Conservation (phyloP, 2,888 invertebrate genomes). For the Cryptocheilus praepositus region DNA sequence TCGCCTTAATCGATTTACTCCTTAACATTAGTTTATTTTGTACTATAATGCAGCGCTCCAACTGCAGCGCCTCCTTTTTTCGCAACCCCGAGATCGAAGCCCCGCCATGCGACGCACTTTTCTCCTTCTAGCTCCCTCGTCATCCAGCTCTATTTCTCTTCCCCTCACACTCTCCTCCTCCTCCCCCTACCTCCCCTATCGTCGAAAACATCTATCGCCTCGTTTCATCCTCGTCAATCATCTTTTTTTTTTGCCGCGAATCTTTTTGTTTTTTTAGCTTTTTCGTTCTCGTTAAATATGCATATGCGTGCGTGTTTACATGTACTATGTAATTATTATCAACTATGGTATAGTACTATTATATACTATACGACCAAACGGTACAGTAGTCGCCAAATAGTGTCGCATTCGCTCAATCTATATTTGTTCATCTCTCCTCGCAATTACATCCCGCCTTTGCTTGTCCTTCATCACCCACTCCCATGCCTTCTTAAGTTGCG, state of each 20-base stretch:
- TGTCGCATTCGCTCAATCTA: too few relatives aligned
- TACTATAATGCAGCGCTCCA: conserved; percentile 69
- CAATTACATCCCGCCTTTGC: too few relatives aligned
- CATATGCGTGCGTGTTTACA: conserved; percentile 54
- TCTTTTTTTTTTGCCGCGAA: conserved; percentile 16
- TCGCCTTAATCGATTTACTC: conserved; percentile 40
- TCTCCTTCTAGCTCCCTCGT: conserved; percentile 4
- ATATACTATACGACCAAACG: conserved; percentile 63
- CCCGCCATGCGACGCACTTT: conserved; percentile 59
- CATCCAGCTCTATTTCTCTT: not conserved
- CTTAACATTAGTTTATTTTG: conserved; percentile 72
- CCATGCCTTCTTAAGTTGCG: too few relatives aligned
- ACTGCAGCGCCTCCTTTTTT: not conserved
- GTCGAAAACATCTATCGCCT: too few relatives aligned
- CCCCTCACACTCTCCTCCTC: not conserved
- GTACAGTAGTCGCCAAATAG: conserved; percentile 53
- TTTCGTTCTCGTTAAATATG: conserved; percentile 51
- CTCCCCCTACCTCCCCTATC: not conserved
- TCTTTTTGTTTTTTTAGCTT: conserved; percentile 31
- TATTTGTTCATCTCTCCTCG: too few relatives aligned
- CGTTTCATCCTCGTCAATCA: not conserved
- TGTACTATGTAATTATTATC: conserved; percentile 55
- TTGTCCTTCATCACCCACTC: too few relatives aligned
- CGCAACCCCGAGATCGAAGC: conserved; percentile 56
- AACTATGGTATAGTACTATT: conserved; percentile 56